Conservation (phyloP, 2,113 vertebrate genomes). For the Procavia capensis region DNA sequence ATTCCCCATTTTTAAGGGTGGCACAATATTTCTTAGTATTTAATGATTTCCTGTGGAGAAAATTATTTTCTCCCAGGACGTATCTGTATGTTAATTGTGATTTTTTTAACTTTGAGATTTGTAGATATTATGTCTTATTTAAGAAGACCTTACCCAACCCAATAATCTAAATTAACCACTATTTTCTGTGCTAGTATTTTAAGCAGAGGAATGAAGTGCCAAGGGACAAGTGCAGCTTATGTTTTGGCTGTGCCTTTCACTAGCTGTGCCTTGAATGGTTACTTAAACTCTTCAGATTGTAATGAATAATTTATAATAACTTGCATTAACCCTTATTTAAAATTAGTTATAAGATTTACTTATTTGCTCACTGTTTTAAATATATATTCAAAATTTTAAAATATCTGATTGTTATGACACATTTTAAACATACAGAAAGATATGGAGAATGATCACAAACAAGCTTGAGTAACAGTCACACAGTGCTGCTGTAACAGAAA, state of each 20-base stretch:
- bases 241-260: neutral
- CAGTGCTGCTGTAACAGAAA: too few relatives aligned
- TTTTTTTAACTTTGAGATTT: neutral
- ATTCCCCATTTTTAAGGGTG: neutral
- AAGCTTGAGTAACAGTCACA: neutral
- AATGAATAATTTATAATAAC: neutral
- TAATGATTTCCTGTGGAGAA: neutral
- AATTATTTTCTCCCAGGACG: neutral
- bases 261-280: neutral
- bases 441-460: neutral
- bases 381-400: neutral
- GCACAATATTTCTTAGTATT: neutral
- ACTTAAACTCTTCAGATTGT: neutral
- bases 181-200: constrained; percentile 36
- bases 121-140: neutral
- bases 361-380: neutral
- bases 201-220: neutral
- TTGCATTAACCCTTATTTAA: neutral
- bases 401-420: neutral
- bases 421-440: constrained; percentile 25
- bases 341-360: neutral
- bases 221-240: neutral
- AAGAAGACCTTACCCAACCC: neutral
- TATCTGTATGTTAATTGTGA: constrained; percentile 18
- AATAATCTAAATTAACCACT: neutral